A percentile compares a stretch with the other conserved stretches of the same genome.
Evolutionary conservation across 2,113 vertebrate genomes (phyloP).

Genomic region (Muntiacus muntjak): DNA sequence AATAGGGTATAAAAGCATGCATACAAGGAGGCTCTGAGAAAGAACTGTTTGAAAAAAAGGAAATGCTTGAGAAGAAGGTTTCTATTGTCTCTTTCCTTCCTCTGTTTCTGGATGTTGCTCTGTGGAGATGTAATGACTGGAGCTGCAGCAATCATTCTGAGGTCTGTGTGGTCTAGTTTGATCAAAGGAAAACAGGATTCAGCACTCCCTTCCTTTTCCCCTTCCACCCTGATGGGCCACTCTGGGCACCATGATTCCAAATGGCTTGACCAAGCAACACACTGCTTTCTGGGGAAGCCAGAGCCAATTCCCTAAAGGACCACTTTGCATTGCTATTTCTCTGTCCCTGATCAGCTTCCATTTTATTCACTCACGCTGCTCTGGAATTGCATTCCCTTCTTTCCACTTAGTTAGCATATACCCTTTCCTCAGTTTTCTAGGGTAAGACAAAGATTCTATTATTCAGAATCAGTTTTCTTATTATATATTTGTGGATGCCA

Average conservation of each 20-base stretch:
- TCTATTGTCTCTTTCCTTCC: neutral
- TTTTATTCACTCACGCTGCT: neutral
- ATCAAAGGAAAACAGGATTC: neutral
- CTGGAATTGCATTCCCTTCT: neutral
- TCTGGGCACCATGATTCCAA: neutral
- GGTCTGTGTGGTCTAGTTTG: neutral
- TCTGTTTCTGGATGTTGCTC: neutral
- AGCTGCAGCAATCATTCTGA: neutral
- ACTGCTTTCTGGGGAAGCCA: neutral
- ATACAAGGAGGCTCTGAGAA: neutral
- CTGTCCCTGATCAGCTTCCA: neutral
- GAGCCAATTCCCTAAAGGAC: neutral
- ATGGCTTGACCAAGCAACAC: neutral
- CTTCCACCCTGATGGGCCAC: neutral
- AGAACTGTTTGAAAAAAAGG: neutral
- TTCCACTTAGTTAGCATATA: neutral
- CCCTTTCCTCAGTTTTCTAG: neutral
- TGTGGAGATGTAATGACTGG: neutral
- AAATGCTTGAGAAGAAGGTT: neutral
- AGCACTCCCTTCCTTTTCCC: neutral
- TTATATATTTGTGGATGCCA: neutral
- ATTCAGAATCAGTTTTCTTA: neutral
- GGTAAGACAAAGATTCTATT: neutral
- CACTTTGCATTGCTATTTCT: neutral
- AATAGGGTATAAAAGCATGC: neutral